Base-by-base conservation (phyloP, 2,113 vertebrate genomes). In the Menura novaehollandiae region DNA sequence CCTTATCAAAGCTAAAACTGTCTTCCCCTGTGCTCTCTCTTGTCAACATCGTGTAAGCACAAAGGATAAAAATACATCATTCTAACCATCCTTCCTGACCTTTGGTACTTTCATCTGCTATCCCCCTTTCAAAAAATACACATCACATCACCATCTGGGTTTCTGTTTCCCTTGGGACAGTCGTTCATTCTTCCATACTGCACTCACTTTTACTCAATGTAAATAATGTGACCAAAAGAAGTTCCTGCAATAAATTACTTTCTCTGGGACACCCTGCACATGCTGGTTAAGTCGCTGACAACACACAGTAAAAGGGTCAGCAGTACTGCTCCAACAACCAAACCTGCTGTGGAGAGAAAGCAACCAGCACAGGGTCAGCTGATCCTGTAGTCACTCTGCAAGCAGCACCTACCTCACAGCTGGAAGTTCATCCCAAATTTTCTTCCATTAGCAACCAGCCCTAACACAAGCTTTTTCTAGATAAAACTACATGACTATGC, bases 41-140 rank as follows among this genome's bases (percentile, higher is more conserved):
- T 21, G 19, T 15, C 58, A 72, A 11, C 59, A 49, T 9, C 0
- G 0, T 4, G 3, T 11, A 60, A 55, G 35, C 83, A 32, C 14
- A 49, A 62, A 56, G 72, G 55, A 73, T 12, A 84, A 85, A 68
- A 86, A 64, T 2, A 58, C 0, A 3, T 22, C 0, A 41, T 80
- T 94, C 80, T 80, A 10, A 69, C 33, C 26, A 59, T 26, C 19
- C 12, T 67, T 87, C 49, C 69, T 79, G 32, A 78, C 33, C 11
- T 22, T 26, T 4, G 2, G 13, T n/a, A 27, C 35, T 74, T 81
- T 78, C 8, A 91, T 14, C 47, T 33, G 14, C 26, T 35, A 60
- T 27, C 8, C 5, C 6, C 26, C 28, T 51, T 90, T 39, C 72
- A 80, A 28, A 60, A 88, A 76, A 68, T 1, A 56, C 6, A 28